A percentile compares a stretch with the other conserved stretches of the same genome.
These are phyloP conservation scores for Leucosticte australis DNA, from an alignment of 2,113 vertebrate species.

Conservation along the genomic window DNA sequence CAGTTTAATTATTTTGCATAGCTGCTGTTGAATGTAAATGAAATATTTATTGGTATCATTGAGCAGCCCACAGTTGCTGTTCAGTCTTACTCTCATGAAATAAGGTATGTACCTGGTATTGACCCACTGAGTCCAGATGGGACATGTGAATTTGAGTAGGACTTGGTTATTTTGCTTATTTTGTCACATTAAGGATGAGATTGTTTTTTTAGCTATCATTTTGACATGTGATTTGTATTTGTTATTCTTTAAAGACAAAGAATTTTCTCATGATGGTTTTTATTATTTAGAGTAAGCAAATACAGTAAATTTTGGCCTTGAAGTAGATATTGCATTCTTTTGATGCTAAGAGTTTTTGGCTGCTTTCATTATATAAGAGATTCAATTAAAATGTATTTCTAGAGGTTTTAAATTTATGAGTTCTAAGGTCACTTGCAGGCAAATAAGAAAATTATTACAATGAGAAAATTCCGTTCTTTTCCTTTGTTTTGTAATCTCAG, in stretches of 20 bases:
- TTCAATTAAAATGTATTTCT: not conserved
- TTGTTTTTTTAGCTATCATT: not conserved
- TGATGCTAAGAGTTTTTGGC: not conserved
- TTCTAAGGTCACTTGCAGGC: not conserved
- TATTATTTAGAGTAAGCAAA: slow-evolving; percentile 9
- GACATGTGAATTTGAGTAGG: not conserved
- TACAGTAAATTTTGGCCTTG: slow-evolving; percentile 13
- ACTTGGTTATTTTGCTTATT: not conserved
- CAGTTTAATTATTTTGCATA: not conserved
- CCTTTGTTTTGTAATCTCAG: slow-evolving; percentile 1
- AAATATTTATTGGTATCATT: not conserved
- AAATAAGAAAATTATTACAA: not conserved
- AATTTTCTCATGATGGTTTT: slow-evolving; percentile 14
- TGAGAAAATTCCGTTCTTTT: not conserved
- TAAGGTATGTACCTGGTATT: not conserved
- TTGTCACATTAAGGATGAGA: not conserved
- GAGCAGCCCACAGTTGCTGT: not conserved
- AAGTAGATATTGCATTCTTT: not conserved
- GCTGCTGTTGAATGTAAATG: not conserved
- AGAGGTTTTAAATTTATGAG: not conserved
- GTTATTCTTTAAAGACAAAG: slow-evolving; percentile 9
- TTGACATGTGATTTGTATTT: slow-evolving; percentile 19
- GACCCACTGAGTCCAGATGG: not conserved
- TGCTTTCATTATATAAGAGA: not conserved
- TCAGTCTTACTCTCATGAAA: not conserved